A percentile compares a stretch with the other conserved stretches of the same genome.
Conservation (phyloP, 2,888 invertebrate genomes). For the Cephus nigrinus region DNA sequence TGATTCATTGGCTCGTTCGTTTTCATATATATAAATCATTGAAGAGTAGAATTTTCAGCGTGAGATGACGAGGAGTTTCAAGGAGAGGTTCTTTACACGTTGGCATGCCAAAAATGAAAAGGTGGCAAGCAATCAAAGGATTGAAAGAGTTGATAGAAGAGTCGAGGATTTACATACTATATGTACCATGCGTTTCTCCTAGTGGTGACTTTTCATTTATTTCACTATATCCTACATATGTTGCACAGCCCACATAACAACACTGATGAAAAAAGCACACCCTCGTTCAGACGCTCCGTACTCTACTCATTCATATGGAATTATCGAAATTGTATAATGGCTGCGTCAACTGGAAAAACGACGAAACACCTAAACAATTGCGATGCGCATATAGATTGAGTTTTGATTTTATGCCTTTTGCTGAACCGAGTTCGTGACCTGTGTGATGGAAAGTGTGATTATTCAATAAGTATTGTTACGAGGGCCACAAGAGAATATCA, state of each 20-base stretch:
- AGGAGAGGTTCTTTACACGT: constrained; percentile 13
- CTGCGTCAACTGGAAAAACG: no score
- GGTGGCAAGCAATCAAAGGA: constrained; percentile 11
- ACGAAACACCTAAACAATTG: no score
- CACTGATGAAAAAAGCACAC: constrained; percentile 25
- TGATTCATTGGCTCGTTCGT: constrained; percentile 17
- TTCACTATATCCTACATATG: constrained; percentile 35
- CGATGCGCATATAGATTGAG: constrained; percentile 18
- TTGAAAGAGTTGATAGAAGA: no score
- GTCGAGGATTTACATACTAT: no score
- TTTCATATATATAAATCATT: constrained; percentile 32
- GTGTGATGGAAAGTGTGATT: constrained; percentile 6
- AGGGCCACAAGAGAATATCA: constrained; percentile 43
- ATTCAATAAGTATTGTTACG: constrained; percentile 36
- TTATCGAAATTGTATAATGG: no score
- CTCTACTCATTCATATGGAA: no score
- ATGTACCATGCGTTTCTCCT: constrained; percentile 18
- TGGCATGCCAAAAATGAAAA: constrained; percentile 10
- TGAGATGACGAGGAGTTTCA: no score
- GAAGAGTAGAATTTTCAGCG: constrained; percentile 19
- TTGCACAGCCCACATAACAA: constrained; percentile 42
- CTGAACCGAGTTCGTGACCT: no score
- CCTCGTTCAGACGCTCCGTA: not conserved
- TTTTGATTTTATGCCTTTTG: constrained; percentile 34
- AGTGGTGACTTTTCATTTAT: constrained; percentile 47